phyloP scores from a whole-genome alignment of 2,888 invertebrate species.

The Morpho achilles region DNA sequence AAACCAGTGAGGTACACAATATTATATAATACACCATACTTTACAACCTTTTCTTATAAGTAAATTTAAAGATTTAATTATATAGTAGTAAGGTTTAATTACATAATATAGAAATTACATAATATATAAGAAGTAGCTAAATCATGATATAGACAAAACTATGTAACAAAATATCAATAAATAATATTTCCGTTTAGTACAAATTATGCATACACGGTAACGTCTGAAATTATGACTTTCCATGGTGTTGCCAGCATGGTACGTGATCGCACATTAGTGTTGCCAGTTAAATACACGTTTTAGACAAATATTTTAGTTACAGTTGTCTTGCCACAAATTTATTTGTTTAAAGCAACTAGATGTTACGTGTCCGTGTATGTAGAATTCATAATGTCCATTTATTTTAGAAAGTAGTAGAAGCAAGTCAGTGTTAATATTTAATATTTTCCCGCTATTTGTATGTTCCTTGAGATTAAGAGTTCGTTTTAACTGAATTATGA shows the following conservation, averaged over 20 bases:
- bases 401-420: slow-evolving; percentile 13
- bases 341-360: slow-evolving; percentile 21
- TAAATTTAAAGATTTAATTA: no score
- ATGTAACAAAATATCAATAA: not conserved
- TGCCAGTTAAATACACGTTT: slow-evolving; percentile 52
- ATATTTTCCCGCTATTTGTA: no score
- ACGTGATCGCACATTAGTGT: slow-evolving; percentile 61
- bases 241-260: slow-evolving; percentile 41
- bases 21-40: no score
- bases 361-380: slow-evolving; percentile 16
- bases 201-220: slow-evolving; percentile 38
- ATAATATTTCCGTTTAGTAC: slow-evolving; percentile 13
- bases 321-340: slow-evolving; percentile 22
- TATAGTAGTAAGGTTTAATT: no score
- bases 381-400: slow-evolving; percentile 11
- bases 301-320: slow-evolving; percentile 28
- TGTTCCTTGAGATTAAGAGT: no score
- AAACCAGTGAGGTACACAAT: no score
- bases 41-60: no score
- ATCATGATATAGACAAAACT: no score
- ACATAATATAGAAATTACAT: no score
- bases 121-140: no score
- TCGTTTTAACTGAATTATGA: no score
- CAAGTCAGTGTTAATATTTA: not conserved
- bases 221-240: slow-evolving; percentile 25